Conservation (phyloP, 2,888 invertebrate genomes). For the Macrosiphum euphorbiae region DNA sequence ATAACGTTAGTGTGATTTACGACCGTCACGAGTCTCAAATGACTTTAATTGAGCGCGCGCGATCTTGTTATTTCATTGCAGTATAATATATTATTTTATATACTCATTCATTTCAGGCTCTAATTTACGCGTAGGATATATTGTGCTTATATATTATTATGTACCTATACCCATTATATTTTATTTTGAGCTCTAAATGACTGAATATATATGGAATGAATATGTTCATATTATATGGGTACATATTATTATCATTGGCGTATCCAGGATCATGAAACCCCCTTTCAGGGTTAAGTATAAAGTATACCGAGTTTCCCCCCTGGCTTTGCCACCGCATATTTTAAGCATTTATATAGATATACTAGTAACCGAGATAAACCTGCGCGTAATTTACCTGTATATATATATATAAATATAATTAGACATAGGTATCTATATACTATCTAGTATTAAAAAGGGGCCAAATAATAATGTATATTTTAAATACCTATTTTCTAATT, state of each 20-base stretch:
- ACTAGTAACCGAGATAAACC: background rate
- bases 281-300: no score
- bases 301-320: no score
- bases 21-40: conserved; percentile 48
- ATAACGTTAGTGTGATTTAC: conserved; percentile 39
- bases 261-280: no score
- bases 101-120: conserved; percentile 11
- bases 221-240: background rate
- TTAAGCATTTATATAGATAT: background rate
- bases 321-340: background rate
- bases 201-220: background rate
- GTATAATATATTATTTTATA: conserved; percentile 3
- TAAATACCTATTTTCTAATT: background rate
- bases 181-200: background rate
- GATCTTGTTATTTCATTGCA: conserved; percentile 6
- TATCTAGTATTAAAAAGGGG: no score
- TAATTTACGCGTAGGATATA: background rate
- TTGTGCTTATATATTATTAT: background rate
- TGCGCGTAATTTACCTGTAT: no score
- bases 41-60: background rate
- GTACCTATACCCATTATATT: background rate
- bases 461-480: background rate
- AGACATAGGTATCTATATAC: no score
- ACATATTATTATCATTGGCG: background rate
- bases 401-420: no score